Percentiles rank a stretch among this genome's conserved stretches.
These are phyloP conservation scores for Protobothrops mucrosquamatus DNA, from an alignment of 2,113 vertebrate species.

Conservation along the genomic window DNA sequence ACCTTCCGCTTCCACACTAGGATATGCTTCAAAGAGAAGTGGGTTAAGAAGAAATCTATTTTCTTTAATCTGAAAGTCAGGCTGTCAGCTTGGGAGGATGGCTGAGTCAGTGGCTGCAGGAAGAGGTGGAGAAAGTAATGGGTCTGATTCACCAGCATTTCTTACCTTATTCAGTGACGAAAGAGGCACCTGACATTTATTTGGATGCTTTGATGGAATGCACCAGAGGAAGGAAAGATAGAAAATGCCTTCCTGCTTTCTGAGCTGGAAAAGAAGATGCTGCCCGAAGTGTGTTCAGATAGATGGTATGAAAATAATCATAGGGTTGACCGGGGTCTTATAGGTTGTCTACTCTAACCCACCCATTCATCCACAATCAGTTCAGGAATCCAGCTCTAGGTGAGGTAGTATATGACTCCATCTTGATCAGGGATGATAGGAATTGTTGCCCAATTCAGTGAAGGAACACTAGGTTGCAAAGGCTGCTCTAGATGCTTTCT, in stretches of 20 bases:
- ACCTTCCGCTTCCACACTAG: constrained; percentile 36
- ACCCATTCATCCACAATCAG: background rate
- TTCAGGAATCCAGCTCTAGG: background rate
- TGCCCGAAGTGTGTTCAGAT: background rate
- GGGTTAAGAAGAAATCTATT: background rate
- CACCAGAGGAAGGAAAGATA: background rate
- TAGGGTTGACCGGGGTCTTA: background rate
- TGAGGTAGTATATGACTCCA: background rate
- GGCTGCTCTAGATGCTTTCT: background rate
- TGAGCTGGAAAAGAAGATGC: background rate
- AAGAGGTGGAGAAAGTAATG: constrained; percentile 5
- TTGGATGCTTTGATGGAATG: background rate
- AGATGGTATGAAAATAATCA: background rate
- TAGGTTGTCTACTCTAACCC: background rate
- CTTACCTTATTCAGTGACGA: background rate
- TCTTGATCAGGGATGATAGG: background rate
- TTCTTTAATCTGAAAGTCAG: accelerated
- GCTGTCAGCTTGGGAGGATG: background rate
- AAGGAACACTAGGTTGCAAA: background rate
- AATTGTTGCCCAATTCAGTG: background rate
- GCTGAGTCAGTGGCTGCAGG: constrained; percentile 3
- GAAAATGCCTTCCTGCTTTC: background rate
- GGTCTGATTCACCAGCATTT: accelerated
- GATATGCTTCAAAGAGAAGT: constrained; percentile 27
- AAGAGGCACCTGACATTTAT: background rate